phyloP scores from a whole-genome alignment of 2,797 vertebrate species.

The Manis crassicaudata region DNA sequence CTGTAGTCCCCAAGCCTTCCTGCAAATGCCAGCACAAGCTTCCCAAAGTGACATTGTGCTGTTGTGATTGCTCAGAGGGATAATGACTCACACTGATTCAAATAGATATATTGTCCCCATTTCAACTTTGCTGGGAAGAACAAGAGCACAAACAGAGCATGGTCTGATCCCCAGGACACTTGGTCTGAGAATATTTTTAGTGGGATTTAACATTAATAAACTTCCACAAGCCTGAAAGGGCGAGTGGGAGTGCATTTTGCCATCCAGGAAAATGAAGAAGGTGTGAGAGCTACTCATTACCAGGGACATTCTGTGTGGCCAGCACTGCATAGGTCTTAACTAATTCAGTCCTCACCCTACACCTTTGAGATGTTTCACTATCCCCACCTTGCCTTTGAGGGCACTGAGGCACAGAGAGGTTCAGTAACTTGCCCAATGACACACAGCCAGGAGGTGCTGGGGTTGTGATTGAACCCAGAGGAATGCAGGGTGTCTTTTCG shows the following conservation, averaged over 20 bases:
- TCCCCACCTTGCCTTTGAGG: not conserved
- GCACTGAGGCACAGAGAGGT: not conserved
- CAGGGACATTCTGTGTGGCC: not conserved
- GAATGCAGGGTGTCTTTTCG: not conserved
- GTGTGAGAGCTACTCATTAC: not conserved
- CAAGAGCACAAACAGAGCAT: not conserved
- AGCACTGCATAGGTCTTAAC: not conserved
- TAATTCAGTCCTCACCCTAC: not conserved
- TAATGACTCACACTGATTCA: not conserved
- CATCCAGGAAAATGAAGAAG: not conserved
- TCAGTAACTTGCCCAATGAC: not conserved
- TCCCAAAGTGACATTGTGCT: not conserved
- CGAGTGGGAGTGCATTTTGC: not conserved
- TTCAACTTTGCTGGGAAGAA: not conserved
- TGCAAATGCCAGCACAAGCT: not conserved
- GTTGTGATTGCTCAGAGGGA: not conserved
- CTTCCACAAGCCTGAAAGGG: not conserved
- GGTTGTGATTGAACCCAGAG: not conserved
- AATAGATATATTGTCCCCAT: not conserved
- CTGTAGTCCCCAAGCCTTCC: not conserved
- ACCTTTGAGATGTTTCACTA: not conserved
- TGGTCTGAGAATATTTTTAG: not conserved
- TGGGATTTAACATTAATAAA: not conserved
- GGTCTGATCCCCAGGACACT: not conserved
- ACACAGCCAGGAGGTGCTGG: not conserved